Base-by-base conservation (phyloP, 2,113 vertebrate species). In the Albula glossodonta region DNA sequence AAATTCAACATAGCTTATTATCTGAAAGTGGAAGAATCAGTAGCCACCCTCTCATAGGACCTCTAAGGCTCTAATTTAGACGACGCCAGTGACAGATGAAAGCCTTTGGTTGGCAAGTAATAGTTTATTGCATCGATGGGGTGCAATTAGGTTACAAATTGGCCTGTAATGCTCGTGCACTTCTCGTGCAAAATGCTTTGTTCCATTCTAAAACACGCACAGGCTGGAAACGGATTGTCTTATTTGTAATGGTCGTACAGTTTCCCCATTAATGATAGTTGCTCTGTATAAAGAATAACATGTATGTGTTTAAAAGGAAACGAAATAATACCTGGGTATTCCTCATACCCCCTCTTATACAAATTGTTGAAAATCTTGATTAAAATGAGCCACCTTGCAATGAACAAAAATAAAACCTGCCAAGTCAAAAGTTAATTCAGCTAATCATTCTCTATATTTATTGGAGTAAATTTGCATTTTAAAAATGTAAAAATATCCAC, bases 121-220 rank as follows among this genome's bases (percentile, higher is more conserved):
- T 78, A 25, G 66, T 84, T 84, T 84, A 84, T 84, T 74, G 66
- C 83, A 78, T 13, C 31, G 70, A 52, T 80, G 57, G 51, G 66
- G 56, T 85, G 63, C 49, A 90, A 87, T 88, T 86, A 86, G 79
- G 56, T 63, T 86, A 88, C 82, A 87, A 84, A 90, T 90, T 86
- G 80, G 81, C 52, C 49, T 81, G n/a, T 78, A 60, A 50, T 82
- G 79, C 51, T 56, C 25, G 41, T 51, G 52, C 70, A 41, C 83
- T 82, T 53, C 57, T 41, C 31, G 31, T 41, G 31, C 31, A 41
- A 0, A 8, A 25, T 52, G 66, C 8, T 82, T 51, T 79, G 41
- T 83, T 80, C 66, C 52, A 48, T 79, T 82, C 12, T 63, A 51
- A 49, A 84, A 52, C 50, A 84, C 83, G 52, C 83, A 70, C 66